A percentile compares a stretch with the other conserved stretches of the same genome.
Conservation (phyloP, 2,113 vertebrate species). For the Myiagra hebetior region DNA sequence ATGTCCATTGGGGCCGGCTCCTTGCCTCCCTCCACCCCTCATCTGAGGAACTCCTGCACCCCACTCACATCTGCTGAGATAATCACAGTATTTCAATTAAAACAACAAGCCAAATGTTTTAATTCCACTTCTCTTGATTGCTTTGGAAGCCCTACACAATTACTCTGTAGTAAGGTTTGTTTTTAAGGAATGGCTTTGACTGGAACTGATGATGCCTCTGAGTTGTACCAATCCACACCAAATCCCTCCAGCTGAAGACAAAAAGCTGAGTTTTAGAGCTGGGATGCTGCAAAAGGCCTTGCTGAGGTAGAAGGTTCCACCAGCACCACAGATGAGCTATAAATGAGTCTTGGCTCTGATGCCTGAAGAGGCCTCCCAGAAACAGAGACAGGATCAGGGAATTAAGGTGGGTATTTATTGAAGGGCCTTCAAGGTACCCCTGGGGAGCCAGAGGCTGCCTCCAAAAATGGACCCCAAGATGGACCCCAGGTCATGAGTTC, state of each 20-base stretch:
- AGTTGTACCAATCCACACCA: background rate
- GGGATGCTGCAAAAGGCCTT: background rate
- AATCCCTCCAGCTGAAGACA: background rate
- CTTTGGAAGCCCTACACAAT: background rate
- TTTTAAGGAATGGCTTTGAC: background rate
- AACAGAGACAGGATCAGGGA: too few species aligned
- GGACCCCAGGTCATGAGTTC: too few species aligned
- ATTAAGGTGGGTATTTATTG: too few species aligned
- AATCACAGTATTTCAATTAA: background rate
- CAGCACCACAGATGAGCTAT: background rate
- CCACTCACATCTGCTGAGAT: conserved; percentile 3
- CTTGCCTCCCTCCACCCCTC: background rate
- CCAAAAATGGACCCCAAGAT: too few species aligned
- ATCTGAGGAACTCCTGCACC: background rate
- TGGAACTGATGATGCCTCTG: background rate
- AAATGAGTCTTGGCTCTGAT: background rate
- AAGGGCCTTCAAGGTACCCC: too few species aligned
- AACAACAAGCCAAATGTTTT: background rate
- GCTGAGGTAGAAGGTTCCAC: background rate
- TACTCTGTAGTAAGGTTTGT: background rate
- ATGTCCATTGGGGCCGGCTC: conserved; percentile 6
- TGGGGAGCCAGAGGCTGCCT: too few species aligned
- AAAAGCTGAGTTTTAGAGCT: background rate
- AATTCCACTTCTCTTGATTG: background rate
- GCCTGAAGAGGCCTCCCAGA: too few species aligned